A percentile compares a stretch with the other conserved stretches of the same genome.
Evolutionary conservation across 2,888 invertebrate genomes (phyloP).

Genomic region (Drosophila formosana): DNA sequence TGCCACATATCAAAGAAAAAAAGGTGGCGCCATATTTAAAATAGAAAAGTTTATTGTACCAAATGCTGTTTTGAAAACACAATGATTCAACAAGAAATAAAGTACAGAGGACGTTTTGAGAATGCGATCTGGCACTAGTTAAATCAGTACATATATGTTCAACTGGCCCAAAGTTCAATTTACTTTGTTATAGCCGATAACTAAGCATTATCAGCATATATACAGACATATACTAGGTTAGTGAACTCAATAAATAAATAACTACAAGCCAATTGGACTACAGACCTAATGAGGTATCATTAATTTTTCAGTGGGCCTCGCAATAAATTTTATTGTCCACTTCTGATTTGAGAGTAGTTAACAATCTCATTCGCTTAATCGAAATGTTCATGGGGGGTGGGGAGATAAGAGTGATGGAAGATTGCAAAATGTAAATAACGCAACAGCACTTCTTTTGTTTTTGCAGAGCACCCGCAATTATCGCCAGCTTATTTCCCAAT

Average conservation of each 20-base stretch:
- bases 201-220: conserved; percentile 61
- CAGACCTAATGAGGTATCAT: conserved; percentile 47
- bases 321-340: conserved; percentile 48
- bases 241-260: conserved; percentile 44
- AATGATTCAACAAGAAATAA: conserved; percentile 1
- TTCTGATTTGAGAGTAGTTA: conserved; percentile 38
- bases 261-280: conserved; percentile 59
- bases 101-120: background rate
- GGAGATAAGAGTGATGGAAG: no score
- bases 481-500: conserved; percentile 82
- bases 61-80: background rate
- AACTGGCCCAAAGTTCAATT: conserved; percentile 54
- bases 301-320: conserved; percentile 18
- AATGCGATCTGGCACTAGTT: conserved; percentile 4
- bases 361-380: conserved; percentile 9
- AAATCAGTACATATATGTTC: conserved; percentile 14
- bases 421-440: conserved; percentile 15
- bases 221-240: conserved; percentile 38
- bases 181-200: conserved; percentile 56
- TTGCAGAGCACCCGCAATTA: conserved; percentile 82
- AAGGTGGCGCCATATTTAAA: background rate
- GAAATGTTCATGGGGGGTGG: background rate
- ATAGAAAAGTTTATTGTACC: background rate
- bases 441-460: conserved; percentile 40
- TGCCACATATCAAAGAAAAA: no score